A percentile compares a stretch with the other conserved stretches of the same genome.
These are phyloP conservation scores for Monoplex corrugatus DNA, from an alignment of 2,888 invertebrate genomes.

Conservation along the genomic window DNA sequence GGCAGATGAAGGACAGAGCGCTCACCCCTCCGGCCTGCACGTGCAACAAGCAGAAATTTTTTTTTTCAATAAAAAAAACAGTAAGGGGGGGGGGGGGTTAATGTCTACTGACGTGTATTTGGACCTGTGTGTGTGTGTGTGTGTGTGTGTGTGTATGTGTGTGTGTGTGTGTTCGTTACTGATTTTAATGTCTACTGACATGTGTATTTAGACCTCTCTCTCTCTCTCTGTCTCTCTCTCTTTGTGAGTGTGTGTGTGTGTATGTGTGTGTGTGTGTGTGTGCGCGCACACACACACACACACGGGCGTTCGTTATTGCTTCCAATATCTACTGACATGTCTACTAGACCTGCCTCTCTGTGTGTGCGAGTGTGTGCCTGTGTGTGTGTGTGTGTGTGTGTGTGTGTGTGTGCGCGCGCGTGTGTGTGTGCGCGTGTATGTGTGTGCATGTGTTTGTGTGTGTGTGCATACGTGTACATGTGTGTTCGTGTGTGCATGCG, in stretches of 20 bases:
- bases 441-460: conserved; percentile 30
- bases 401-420: conserved; percentile 21
- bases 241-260: no score
- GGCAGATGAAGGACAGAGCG: conserved; percentile 32
- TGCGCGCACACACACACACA: no score
- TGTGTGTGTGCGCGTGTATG: conserved; percentile 35
- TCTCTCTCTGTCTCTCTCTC: no score
- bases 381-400: conserved; percentile 10
- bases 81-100: neutral
- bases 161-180: neutral
- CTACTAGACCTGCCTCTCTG: no score
- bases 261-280: no score
- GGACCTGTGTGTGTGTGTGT: neutral
- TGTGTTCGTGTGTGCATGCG: conserved; percentile 17
- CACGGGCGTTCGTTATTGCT: no score
- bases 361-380: neutral
- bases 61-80: no score
- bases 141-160: neutral
- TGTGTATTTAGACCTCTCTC: no score
- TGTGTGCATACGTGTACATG: neutral
- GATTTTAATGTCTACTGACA: no score
- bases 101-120: neutral
- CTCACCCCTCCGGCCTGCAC: conserved; percentile 28
- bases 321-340: no score
- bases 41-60: no score